A percentile compares a stretch with the other conserved stretches of the same genome.
Conservation (phyloP, 2,888 invertebrate genomes). For the Amphiduros pacificus region DNA sequence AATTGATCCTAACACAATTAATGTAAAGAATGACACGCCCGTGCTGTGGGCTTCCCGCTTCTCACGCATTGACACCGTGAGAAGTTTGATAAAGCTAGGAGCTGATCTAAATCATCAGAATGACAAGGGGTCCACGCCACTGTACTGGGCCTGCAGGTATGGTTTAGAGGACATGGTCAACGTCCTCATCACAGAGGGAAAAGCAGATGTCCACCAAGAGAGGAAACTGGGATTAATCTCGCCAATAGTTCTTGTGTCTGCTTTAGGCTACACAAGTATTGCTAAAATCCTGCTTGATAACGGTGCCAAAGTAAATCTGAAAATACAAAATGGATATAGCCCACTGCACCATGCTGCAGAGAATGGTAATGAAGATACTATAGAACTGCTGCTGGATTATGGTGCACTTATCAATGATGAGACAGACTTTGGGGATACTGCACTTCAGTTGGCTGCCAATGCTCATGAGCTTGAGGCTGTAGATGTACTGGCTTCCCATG, state of each 20-base stretch:
- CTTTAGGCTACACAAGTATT: conserved; percentile 45
- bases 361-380: conserved; percentile 48
- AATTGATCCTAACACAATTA: conserved; percentile 18
- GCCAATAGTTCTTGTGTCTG: conserved; percentile 52
- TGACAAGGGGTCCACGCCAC: conserved; percentile 54
- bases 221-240: conserved; percentile 49
- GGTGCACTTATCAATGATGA: conserved; percentile 38
- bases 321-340: conserved; percentile 48
- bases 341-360: conserved; percentile 58
- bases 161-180: conserved; percentile 42
- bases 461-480: conserved; percentile 40
- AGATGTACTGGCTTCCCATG: conserved; percentile 37
- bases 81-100: conserved; percentile 22
- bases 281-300: conserved; percentile 37
- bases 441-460: conserved; percentile 49
- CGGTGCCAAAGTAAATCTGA: conserved; percentile 44
- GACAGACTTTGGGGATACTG: conserved; percentile 49
- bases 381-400: conserved; percentile 18
- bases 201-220: conserved; percentile 44
- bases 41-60: conserved; percentile 55
- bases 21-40: conserved; percentile 47
- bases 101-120: conserved; percentile 45
- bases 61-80: conserved; percentile 37
- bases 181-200: conserved; percentile 40
- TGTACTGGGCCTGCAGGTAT: conserved; percentile 57